Percentiles rank a stretch among this genome's conserved stretches.
Evolutionary conservation across 2,113 vertebrate species (phyloP).

Genomic region (Chauna torquata): DNA sequence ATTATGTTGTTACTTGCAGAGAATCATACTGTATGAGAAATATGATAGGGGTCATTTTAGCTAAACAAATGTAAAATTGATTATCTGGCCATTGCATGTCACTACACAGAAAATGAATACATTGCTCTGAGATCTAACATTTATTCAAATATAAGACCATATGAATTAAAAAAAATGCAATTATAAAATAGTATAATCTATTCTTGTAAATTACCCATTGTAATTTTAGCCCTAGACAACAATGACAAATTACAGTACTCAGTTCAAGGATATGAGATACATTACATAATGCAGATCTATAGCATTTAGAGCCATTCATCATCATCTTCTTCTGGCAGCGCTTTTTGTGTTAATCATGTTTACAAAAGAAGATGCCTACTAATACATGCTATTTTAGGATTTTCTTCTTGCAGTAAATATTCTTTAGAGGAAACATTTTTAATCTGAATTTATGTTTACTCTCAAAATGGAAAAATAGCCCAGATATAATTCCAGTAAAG

Average conservation of each 20-base stretch:
- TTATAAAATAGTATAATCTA: conserved; percentile 45
- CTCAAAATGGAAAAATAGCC: neutral
- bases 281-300: conserved; percentile 61
- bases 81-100: neutral
- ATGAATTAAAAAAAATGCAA: conserved; percentile 10
- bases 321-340: conserved; percentile 4
- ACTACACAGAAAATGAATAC: conserved; percentile 11
- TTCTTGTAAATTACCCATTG: conserved; percentile 46
- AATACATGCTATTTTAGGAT: conserved; percentile 22
- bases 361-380: conserved; percentile 19
- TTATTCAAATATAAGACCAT: conserved; percentile 13
- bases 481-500: neutral
- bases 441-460: conserved; percentile 25
- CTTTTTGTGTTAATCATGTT: conserved; percentile 45
- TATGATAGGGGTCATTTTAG: neutral
- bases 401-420: conserved; percentile 26
- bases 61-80: neutral
- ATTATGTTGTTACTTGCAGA: neutral
- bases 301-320: conserved; percentile 58
- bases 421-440: neutral
- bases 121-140: neutral
- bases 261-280: conserved; percentile 37
- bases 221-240: conserved; percentile 53
- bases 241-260: conserved; percentile 60
- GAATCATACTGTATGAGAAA: neutral